A percentile compares a stretch with the other conserved stretches of the same genome.
Conservation (phyloP, 1,140 invertebrate genomes). For the Ruditapes philippinarum region DNA sequence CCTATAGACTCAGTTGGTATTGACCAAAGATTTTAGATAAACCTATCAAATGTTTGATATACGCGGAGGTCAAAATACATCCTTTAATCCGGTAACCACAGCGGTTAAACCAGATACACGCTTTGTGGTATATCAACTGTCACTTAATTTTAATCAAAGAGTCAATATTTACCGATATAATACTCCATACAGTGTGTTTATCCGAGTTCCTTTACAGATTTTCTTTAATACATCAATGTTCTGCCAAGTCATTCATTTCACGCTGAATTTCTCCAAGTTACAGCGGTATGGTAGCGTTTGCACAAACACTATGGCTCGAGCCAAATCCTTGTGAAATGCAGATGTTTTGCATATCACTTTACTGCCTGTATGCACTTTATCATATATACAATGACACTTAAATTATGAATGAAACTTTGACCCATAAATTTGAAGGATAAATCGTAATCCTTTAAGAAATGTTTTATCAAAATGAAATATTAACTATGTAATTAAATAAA, state of each 20-base stretch:
- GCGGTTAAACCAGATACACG: slow-evolving; percentile 21
- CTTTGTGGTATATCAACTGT: slow-evolving; percentile 42
- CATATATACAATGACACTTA: not conserved
- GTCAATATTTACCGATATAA: slow-evolving; percentile 47
- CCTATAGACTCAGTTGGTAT: not conserved
- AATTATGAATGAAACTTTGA: slow-evolving; percentile 34
- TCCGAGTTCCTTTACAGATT: not conserved
- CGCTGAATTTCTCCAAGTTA: not conserved
- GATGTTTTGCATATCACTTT: not conserved
- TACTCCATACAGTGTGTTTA: slow-evolving; percentile 1
- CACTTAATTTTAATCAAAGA: slow-evolving; percentile 37
- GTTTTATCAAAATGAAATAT: not conserved
- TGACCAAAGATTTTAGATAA: slow-evolving; percentile 39
- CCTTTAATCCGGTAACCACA: slow-evolving; percentile 35
- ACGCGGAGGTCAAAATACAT: slow-evolving; percentile 20
- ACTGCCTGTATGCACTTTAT: not conserved
- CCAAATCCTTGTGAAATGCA: not conserved
- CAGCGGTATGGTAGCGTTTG: not conserved
- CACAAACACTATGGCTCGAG: no score
- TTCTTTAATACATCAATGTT: not conserved
- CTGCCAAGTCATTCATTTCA: slow-evolving; percentile 5
- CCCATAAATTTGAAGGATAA: not conserved
- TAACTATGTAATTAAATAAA: not conserved
- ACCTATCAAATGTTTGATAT: not conserved
- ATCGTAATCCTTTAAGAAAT: not conserved